These are phyloP conservation scores for Regulus satrapa DNA, from an alignment of 2,113 vertebrate species.

Conservation along the genomic window DNA sequence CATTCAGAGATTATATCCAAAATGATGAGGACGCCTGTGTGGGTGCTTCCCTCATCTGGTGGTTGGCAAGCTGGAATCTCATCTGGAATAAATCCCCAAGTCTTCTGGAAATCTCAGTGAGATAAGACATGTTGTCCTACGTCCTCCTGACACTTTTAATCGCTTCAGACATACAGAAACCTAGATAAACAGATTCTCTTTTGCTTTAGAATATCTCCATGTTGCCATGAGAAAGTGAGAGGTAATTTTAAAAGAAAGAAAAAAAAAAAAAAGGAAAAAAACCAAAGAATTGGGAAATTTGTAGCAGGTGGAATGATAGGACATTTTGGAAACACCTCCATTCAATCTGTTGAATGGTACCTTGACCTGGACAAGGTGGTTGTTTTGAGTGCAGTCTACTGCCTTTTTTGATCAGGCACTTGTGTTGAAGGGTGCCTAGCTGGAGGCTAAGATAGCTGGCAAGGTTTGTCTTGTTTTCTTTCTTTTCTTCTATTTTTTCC, in stretches of 20 bases:
- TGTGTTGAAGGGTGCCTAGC: not conserved
- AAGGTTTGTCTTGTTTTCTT: not conserved
- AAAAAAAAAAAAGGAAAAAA: not conserved
- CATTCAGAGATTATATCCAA: not conserved
- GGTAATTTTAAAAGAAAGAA: fast-evolving
- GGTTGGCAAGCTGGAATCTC: not conserved
- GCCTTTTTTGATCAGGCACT: not conserved
- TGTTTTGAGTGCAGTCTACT: not conserved
- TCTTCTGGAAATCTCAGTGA: not conserved
- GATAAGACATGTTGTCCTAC: not conserved
- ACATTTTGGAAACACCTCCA: not conserved
- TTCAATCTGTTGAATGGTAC: not conserved
- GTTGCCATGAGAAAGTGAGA: fast-evolving
- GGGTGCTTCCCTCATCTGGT: not conserved
- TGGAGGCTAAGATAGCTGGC: not conserved
- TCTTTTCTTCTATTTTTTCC: not conserved
- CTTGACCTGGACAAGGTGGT: not conserved
- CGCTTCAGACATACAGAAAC: not conserved
- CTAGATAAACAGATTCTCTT: not conserved
- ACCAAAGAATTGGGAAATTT: not conserved
- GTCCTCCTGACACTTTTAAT: not conserved
- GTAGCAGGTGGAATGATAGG: not conserved
- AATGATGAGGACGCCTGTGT: not conserved
- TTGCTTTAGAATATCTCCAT: not conserved
- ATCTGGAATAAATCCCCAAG: not conserved